Conservation (phyloP, 2,113 vertebrate species). For the Struthio camelus region DNA sequence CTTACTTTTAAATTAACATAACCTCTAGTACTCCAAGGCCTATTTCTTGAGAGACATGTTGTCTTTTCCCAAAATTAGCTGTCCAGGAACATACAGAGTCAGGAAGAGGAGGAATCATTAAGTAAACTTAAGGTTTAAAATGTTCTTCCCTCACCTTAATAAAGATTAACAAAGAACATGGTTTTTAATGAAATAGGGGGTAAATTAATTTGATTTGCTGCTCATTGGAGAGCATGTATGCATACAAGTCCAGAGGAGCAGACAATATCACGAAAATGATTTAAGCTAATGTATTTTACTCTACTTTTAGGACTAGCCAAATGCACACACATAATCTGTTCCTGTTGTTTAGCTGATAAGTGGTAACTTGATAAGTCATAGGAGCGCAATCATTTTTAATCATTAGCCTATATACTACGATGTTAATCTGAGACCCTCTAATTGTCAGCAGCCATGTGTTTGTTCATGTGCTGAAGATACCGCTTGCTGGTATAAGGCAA, state of each 20-base stretch:
- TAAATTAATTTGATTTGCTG: background rate
- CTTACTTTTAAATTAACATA: constrained; percentile 8
- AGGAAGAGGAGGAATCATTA: background rate
- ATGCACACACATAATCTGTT: background rate
- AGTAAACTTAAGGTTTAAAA: background rate
- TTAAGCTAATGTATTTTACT: background rate
- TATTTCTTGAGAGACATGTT: background rate
- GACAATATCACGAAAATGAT: background rate
- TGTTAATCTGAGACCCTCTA: background rate
- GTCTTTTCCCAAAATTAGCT: background rate
- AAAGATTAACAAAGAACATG: background rate
- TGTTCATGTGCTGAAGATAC: background rate
- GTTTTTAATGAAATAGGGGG: background rate
- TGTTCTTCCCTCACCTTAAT: background rate
- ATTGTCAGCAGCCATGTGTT: background rate
- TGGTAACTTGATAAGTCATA: background rate
- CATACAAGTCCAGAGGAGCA: background rate
- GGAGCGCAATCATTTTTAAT: background rate
- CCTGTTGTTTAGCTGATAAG: background rate
- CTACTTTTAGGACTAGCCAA: background rate
- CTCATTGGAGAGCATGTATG: background rate
- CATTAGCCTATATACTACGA: background rate
- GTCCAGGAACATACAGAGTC: background rate
- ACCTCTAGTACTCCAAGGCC: background rate
- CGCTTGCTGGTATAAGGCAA: background rate